Percentiles rank a stretch among this genome's conserved stretches.
phyloP scores from a whole-genome alignment of 2,888 invertebrate species.

The Synergus umbraculus region DNA sequence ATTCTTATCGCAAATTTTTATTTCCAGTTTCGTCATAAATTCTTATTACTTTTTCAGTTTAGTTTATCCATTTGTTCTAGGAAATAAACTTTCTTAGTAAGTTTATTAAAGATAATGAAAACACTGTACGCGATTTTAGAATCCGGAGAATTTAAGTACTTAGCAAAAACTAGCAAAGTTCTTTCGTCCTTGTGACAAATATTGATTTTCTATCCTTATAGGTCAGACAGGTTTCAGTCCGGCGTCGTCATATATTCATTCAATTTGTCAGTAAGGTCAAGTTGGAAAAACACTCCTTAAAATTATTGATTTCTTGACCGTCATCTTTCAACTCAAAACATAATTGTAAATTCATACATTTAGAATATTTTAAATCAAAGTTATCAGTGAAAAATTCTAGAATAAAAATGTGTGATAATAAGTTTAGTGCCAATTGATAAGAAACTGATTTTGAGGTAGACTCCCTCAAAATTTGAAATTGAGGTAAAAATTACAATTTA shows the following conservation, averaged over 20 bases:
- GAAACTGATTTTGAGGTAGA: not conserved
- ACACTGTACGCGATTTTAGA: not conserved
- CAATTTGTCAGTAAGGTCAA: slow-evolving; percentile 11
- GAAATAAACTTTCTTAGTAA: not conserved
- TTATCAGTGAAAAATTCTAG: not conserved
- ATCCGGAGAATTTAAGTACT: not conserved
- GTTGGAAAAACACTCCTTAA: slow-evolving; percentile 7
- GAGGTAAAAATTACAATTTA: not conserved
- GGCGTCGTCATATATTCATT: slow-evolving; percentile 20
- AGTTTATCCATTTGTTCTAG: not conserved
- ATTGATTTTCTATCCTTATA: slow-evolving; percentile 34
- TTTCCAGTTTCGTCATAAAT: not conserved
- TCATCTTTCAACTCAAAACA: not conserved
- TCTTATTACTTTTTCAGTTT: not conserved
- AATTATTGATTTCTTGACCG: not conserved
- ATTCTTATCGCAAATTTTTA: not conserved
- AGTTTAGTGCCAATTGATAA: not conserved
- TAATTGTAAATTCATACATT: not conserved
- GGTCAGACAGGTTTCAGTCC: slow-evolving; percentile 21
- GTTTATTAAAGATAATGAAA: not conserved
- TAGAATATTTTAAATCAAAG: not conserved
- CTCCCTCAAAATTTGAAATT: not conserved
- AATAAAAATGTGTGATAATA: not conserved
- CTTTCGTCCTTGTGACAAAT: slow-evolving; percentile 10
- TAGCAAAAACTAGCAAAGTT: not conserved